These are phyloP conservation scores for Enhydra lutris DNA, from an alignment of 2,113 vertebrate species.

Conservation along the genomic window DNA sequence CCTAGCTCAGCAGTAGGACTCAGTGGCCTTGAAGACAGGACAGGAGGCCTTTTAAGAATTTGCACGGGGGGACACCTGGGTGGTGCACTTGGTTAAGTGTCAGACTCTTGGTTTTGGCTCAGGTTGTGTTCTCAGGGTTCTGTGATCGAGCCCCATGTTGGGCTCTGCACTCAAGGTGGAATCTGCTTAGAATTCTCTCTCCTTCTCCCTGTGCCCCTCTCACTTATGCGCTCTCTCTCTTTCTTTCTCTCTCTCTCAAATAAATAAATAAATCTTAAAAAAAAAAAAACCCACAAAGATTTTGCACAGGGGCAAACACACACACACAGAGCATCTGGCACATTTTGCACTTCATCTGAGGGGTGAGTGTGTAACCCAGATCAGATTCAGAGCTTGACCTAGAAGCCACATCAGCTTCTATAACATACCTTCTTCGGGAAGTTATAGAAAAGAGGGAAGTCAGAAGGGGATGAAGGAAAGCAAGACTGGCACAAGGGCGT, in stretches of 20 bases:
- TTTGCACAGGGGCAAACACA: accelerated
- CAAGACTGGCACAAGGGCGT: not conserved
- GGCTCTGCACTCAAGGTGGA: not conserved
- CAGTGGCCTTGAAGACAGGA: not conserved
- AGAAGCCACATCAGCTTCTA: not conserved
- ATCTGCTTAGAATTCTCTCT: not conserved
- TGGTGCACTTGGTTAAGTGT: not conserved
- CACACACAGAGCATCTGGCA: not conserved
- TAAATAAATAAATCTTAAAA: not conserved
- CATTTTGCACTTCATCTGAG: not conserved
- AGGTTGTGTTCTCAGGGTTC: not conserved
- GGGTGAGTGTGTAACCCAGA: not conserved
- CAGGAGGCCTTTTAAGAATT: not conserved
- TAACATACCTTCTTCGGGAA: not conserved
- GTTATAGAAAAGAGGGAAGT: not conserved
- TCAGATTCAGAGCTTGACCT: not conserved
- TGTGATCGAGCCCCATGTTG: not conserved
- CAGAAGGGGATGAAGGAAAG: not conserved
- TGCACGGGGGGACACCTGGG: not conserved
- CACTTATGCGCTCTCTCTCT: accelerated
- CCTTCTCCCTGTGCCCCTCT: not conserved
- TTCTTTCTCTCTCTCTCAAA: not conserved
- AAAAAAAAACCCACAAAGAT: not conserved
- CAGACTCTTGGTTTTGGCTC: not conserved
- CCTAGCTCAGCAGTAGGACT: not conserved